Base-by-base conservation (phyloP, 2,888 invertebrate genomes). In the Thyatira batis region DNA sequence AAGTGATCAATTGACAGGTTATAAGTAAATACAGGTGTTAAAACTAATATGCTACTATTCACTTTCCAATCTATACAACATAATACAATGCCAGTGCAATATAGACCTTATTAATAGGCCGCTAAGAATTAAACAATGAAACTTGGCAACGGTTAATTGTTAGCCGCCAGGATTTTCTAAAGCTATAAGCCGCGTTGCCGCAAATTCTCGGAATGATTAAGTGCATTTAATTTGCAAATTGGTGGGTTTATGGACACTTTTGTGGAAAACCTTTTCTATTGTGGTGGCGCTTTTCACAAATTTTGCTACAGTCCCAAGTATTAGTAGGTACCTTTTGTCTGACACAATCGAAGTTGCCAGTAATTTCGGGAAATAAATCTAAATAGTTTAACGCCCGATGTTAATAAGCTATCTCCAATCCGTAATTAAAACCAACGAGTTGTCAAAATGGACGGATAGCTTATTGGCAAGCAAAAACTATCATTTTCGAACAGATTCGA, bases 31-130 rank as follows among this genome's bases (percentile, higher is more conserved):
- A 48, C n/a, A 48, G 23, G 48, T 28, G 27, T 28, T 48, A 28
- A 27, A 10, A 28, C 27, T 48, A 48, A 48, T 28, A 30, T 44
- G 20, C 44, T 28, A 52, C 50, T 52, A 54, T 50, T 57, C 17
- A 17, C 39, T 39, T 39, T 5, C 17, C n/a, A 2, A 17, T 17
- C 6, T 39, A 17, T 39, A 39, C 8, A 13, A 5, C 4, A n/a
- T 33, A 33, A 6, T n/a, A n/a, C 17, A 39, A 39, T 39, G 39
- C 39, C 39, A 39, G 0, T 39, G 39, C 17, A 39, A 39, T 17
- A 39, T 17, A 8, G 39, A 6, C 17, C 39, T 39, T 39, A 39
- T 6, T 8, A n/a, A 1, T 3, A 11, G 13, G 11, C n/a, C n/a
- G n/a, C 17, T 17, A 33, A 33, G 39, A 13, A 11, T 39, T 39